These are phyloP conservation scores for Watsonalla cultraria DNA, from an alignment of 2,888 invertebrate species.

Conservation along the genomic window DNA sequence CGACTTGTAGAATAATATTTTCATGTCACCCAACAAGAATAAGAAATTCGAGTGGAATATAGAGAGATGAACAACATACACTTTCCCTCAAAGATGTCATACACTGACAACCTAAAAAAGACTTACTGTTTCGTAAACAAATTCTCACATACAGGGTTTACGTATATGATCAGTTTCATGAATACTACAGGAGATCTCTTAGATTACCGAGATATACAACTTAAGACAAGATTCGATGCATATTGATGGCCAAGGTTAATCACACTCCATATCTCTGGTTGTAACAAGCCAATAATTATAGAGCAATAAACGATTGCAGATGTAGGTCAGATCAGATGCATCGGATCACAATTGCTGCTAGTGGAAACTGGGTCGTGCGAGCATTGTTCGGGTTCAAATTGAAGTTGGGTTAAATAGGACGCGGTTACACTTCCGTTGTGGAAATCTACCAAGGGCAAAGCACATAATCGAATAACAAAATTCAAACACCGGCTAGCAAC, in stretches of 20 bases:
- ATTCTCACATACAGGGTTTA: too few species aligned
- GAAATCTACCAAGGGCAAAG: slow-evolving; percentile 44
- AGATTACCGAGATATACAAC: background rate
- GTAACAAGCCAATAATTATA: slow-evolving; percentile 29
- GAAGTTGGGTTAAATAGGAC: slow-evolving; percentile 45
- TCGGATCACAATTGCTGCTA: slow-evolving; percentile 39
- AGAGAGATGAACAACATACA: background rate
- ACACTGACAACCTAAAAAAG: too few species aligned
- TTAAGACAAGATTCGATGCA: slow-evolving; percentile 8
- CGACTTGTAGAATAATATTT: too few species aligned
- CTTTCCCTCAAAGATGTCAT: background rate
- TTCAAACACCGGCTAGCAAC: slow-evolving; percentile 1
- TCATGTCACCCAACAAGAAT: too few species aligned
- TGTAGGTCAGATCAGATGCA: slow-evolving; percentile 50
- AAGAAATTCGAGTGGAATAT: too few species aligned
- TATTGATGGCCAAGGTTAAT: slow-evolving; percentile 24
- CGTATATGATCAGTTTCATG: too few species aligned
- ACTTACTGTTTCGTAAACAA: too few species aligned
- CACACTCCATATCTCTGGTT: slow-evolving; percentile 13
- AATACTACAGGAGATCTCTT: background rate
- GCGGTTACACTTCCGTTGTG: slow-evolving; percentile 34
- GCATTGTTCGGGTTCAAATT: slow-evolving; percentile 48
- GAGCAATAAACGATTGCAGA: slow-evolving; percentile 40
- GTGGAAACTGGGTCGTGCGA: slow-evolving; percentile 55
- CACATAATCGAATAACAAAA: slow-evolving; percentile 2